Evolutionary conservation across 37 sponge, comb jelly and placozoan genomes (phyloP), one percentile per base, ranked within the genome.

Genomic region (Petrosia ficiformis): DNA sequence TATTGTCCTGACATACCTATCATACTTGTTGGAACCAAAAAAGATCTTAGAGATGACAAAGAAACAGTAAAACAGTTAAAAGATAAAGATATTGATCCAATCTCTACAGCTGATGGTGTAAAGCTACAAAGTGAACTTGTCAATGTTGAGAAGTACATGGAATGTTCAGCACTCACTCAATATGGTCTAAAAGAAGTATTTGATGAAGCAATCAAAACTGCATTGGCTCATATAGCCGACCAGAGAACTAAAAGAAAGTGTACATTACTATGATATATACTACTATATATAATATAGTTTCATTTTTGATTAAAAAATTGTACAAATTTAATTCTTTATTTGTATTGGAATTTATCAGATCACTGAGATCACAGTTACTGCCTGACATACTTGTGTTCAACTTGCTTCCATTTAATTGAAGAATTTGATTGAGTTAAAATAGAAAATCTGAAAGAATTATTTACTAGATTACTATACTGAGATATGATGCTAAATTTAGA

Each of bases 201-300:
- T 80, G 93, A 92, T 68, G 93, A 92, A 57, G 93, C 93, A 1
- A 92, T 92, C 1, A 58, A 88, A 76, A 85, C 93, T 30, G 93
- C 88, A 29, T 82, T 92, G 29, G 57, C 77, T 19, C 93, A 88
- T 8, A 64, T 57, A 1, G 72, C 87, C 76, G 44, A 75, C 2
- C 24, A 59, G 35, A 84, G 75, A 67, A 89, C 84, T 75, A 74
- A 82, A 42, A 80, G 42, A 26, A 63, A 63, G 35, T 72, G 80
- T 28, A 28, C 30, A 4, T 4, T 59, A 4, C 30, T 31, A 59
- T 31, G 30, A 59, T 4, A 4, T 59, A 31, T n/a, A n/a, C n/a
- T n/a, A n/a, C n/a, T n/a, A n/a, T n/a, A n/a, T n/a, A n/a, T n/a
- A n/a, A n/a, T n/a, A n/a, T n/a, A n/a, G n/a, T n/a, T n/a, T n/a